Base-by-base conservation (phyloP, 2,797 vertebrate genomes). In the Champsocephalus esox region DNA sequence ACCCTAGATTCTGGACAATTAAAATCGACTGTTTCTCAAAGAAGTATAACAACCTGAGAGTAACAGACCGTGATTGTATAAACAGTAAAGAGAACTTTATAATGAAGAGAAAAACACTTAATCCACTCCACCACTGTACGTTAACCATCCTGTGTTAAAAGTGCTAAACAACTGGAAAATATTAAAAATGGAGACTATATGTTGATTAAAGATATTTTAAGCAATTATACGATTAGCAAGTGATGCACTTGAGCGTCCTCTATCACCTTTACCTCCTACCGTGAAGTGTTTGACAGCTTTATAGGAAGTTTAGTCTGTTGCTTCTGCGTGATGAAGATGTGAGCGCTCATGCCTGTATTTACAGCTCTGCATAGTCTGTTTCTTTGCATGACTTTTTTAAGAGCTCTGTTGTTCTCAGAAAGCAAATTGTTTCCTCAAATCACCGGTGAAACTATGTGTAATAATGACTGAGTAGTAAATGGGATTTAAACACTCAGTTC, bases 331-430 rank as follows among this genome's bases (percentile, higher is more conserved):
- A 63, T 69, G 12, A 52, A 50, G 34, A 46, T 65, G 70, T 70
- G 24, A 77, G 56, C 13, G 66, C 19, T 66, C 38, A n/a, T 60
- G 19, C 38, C 57, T 72, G 38, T 67, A 66, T 75, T 75, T 77
- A 77, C 61, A 61, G 49, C 32, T 62, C n/a, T 17, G 67, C 28
- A 65, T 63, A 71, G 64, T 59, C 7, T 54, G 13, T 82, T 74
- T 71, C 9, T 76, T 74, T 83, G 66, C 77, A 82, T 59, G 77
- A 74, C 80, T 44, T 49, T 74, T 79, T 83, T 72, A 32, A 73
- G 45, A 62, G 48, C 57, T 67, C 80, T 38, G 12, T 56, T 3
- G 66, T 75, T 82, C 24, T 83, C 56, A 61, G 21, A 81, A 43
- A 56, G 54, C 60, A 72, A n/a, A 46, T 71, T 16, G 14, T 60